Percentiles rank a stretch among this genome's conserved stretches.
These are phyloP conservation scores for Oithona nana DNA, from an alignment of 2,888 invertebrate species.

Conservation along the genomic window DNA sequence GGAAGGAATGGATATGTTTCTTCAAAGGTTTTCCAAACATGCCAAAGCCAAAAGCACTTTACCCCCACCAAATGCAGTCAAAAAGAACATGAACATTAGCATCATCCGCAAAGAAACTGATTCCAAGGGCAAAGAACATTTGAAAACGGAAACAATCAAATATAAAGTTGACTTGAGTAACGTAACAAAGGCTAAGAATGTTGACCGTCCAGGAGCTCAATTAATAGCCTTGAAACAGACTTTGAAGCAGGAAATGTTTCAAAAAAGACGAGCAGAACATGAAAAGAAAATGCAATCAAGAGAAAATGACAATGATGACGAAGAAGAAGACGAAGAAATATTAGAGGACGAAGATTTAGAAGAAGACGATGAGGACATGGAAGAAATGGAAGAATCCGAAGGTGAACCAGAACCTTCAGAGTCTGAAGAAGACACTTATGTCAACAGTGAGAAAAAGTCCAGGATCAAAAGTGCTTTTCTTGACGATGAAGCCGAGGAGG, in stretches of 20 bases:
- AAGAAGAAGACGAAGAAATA: constrained; percentile 17
- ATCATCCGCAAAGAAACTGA: constrained; percentile 9
- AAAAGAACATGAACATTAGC: neutral
- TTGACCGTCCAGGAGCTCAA: constrained; percentile 5
- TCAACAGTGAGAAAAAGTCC: constrained; percentile 7
- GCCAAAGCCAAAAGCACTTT: neutral
- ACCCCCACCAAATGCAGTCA: neutral
- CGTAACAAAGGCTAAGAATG: neutral
- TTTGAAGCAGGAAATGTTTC: neutral
- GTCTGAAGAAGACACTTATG: constrained; percentile 25
- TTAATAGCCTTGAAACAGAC: constrained; percentile 3
- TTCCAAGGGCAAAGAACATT: neutral
- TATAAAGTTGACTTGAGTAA: neutral
- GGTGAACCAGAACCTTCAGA: constrained; percentile 28
- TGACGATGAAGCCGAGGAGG: constrained; percentile 35
- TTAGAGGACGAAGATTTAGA: constrained; percentile 19
- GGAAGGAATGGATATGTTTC: neutral
- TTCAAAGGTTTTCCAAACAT: constrained; percentile 4
- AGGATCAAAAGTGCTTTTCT: constrained; percentile 24
- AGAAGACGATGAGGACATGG: neutral
- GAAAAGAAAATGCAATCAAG: constrained; percentile 19
- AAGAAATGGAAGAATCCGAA: constrained; percentile 23
- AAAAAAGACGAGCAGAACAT: neutral
- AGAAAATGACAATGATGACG: constrained; percentile 13
- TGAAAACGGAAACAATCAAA: constrained; percentile 1